These are phyloP conservation scores for Neodiprion pinetum DNA, from an alignment of 1,140 invertebrate species.

Conservation along the genomic window DNA sequence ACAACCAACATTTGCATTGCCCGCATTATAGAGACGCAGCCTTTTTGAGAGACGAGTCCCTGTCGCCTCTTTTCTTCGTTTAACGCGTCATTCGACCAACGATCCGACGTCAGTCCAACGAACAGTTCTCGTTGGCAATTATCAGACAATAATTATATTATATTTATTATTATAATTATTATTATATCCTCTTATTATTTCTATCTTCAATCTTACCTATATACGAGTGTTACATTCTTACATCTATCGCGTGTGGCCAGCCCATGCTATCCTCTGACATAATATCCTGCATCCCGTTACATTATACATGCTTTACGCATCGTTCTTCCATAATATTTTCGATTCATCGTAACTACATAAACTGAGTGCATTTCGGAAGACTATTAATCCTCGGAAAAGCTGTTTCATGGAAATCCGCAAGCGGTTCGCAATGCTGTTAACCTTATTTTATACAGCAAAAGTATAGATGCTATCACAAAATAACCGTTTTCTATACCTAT, in stretches of 20 bases:
- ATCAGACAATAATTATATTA: slow-evolving; percentile 32
- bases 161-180: slow-evolving; percentile 43
- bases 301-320: neutral
- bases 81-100: slow-evolving; percentile 59
- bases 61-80: slow-evolving; percentile 48
- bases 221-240: slow-evolving; percentile 48
- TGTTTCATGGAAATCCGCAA: too few relatives aligned
- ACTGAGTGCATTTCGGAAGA: too few relatives aligned
- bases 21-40: too few relatives aligned
- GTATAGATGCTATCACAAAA: too few relatives aligned
- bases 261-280: slow-evolving; percentile 53
- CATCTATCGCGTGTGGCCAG: slow-evolving; percentile 59
- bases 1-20: too few relatives aligned
- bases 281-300: neutral
- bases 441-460: too few relatives aligned
- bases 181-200: slow-evolving; percentile 41
- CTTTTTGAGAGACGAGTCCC: slow-evolving; percentile 33
- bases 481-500: too few relatives aligned
- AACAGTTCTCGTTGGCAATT: slow-evolving; percentile 43
- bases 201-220: slow-evolving; percentile 31
- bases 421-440: too few relatives aligned
- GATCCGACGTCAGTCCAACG: slow-evolving; percentile 56
- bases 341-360: too few relatives aligned
- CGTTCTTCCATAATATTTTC: neutral
- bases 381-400: too few relatives aligned